Evolutionary conservation across 2,113 vertebrate species (phyloP).

Genomic region (Chrysemys picta): DNA sequence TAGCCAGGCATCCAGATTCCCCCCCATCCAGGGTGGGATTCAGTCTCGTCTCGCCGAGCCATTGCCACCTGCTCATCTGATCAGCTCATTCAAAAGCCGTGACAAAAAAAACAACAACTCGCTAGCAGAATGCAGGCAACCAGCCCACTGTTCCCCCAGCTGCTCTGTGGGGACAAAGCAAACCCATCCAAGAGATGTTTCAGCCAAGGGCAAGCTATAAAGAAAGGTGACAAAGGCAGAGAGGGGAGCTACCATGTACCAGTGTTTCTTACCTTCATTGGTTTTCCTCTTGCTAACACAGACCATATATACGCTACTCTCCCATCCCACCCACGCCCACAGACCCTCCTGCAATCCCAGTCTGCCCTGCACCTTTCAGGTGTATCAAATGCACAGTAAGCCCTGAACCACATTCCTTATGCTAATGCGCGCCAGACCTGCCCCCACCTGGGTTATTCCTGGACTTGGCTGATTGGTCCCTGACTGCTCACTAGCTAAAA

Average conservation of each 20-base stretch:
- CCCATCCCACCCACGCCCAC: no score
- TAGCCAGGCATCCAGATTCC: background rate
- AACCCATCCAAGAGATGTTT: background rate
- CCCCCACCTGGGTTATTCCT: background rate
- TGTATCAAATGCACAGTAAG: background rate
- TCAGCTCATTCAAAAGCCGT: background rate
- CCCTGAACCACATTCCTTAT: background rate
- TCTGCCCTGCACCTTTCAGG: background rate
- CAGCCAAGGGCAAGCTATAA: background rate
- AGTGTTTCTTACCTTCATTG: background rate
- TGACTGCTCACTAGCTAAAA: background rate
- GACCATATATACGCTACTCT: background rate
- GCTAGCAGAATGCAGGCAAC: background rate
- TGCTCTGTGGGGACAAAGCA: background rate
- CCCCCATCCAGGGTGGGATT: background rate
- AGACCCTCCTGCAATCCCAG: background rate
- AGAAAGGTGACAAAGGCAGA: background rate
- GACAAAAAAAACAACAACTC: background rate
- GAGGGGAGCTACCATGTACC: background rate
- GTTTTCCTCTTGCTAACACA: background rate
- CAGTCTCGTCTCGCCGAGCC: background rate
- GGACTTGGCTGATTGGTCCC: background rate
- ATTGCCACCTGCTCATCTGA: background rate
- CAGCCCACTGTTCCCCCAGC: background rate
- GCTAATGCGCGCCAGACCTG: background rate